Evolutionary conservation across 1,140 invertebrate species (phyloP).

Genomic region (Zaprionus camerounensis): DNA sequence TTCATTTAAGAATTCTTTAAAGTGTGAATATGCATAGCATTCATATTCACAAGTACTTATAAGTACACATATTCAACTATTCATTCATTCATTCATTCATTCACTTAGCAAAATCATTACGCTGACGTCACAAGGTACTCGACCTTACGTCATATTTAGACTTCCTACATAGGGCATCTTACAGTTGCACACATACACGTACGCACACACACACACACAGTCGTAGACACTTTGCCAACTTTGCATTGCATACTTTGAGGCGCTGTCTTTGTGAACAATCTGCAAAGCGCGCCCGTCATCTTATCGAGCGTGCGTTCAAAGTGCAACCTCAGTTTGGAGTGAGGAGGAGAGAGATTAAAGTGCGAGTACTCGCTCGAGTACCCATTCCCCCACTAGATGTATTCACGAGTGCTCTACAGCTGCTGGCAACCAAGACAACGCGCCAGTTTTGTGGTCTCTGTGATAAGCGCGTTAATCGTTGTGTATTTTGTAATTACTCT

Average conservation of each 20-base stretch:
- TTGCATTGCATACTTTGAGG: constrained; percentile 38
- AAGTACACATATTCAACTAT: neutral
- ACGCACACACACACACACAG: too few relatives aligned
- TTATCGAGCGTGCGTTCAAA: constrained; percentile 39
- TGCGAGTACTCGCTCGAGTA: constrained; percentile 5
- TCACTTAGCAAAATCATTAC: too few relatives aligned
- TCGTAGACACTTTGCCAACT: neutral
- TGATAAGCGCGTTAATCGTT: constrained; percentile 41
- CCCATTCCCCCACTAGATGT: neutral
- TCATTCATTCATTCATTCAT: neutral
- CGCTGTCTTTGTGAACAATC: constrained; percentile 1
- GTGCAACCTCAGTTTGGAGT: constrained; percentile 32
- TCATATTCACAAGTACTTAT: neutral
- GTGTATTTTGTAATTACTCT: constrained; percentile 49
- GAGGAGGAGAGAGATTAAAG: neutral
- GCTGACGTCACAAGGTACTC: constrained; percentile 16
- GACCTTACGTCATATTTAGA: constrained; percentile 8
- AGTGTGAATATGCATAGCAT: neutral
- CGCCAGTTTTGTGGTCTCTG: constrained; percentile 27
- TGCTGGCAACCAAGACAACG: constrained; percentile 33
- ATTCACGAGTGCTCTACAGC: constrained; percentile 21
- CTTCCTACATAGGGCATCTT: constrained; percentile 7
- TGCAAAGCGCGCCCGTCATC: neutral
- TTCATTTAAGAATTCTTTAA: too few relatives aligned
- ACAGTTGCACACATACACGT: neutral